Conservation (phyloP, 2,888 invertebrate genomes). For the Eumacrocentrus americanus region DNA sequence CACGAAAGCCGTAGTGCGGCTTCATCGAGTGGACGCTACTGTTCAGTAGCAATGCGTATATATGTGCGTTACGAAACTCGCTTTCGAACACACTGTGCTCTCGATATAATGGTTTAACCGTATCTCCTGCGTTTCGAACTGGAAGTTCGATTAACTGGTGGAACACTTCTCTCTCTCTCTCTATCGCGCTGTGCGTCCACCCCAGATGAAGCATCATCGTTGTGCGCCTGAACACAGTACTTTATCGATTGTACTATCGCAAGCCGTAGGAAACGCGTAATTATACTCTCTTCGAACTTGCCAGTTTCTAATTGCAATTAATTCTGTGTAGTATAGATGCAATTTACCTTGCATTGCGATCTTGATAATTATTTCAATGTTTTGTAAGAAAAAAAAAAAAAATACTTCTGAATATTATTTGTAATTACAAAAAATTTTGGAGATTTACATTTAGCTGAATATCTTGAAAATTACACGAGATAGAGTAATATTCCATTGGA, state of each 20-base stretch:
- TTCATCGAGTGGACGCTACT: not conserved
- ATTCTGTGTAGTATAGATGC: conserved; percentile 9
- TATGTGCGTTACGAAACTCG: not conserved
- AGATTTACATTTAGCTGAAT: too few relatives aligned
- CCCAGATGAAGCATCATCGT: not conserved
- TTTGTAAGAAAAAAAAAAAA: too few relatives aligned
- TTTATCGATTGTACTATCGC: conserved; percentile 30
- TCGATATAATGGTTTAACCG: conserved; percentile 10
- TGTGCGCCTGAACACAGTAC: conserved; percentile 12
- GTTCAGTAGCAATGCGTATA: not conserved
- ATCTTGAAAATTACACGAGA: too few relatives aligned
- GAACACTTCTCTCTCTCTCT: conserved; percentile 1
- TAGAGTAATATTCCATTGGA: too few relatives aligned
- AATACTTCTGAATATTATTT: too few relatives aligned
- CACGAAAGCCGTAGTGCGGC: conserved; percentile 15
- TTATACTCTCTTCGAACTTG: conserved; percentile 24
- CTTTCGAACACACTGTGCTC: not conserved
- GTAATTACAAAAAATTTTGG: too few relatives aligned
- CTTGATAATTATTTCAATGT: not conserved
- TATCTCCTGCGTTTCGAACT: conserved; percentile 9
- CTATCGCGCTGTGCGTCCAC: not conserved
- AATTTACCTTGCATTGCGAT: too few relatives aligned
- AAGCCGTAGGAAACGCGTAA: conserved; percentile 26
- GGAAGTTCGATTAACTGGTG: not conserved
- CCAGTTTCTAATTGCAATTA: conserved; percentile 29